Evolutionary conservation across 2,888 invertebrate genomes (phyloP).

Genomic region (Lumbricus terrestris): DNA sequence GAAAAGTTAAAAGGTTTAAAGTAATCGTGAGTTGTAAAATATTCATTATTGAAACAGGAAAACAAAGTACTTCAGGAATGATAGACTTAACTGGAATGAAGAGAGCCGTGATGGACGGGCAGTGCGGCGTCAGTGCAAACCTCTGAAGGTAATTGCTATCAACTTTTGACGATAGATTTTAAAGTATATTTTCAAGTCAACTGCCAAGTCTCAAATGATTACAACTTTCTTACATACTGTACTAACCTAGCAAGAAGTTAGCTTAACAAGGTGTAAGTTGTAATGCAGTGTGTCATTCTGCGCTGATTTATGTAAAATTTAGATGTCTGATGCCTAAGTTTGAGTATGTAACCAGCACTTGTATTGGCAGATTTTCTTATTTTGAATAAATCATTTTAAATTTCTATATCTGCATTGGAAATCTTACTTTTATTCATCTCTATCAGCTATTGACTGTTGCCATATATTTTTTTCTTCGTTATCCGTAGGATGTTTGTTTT

Average conservation of each 20-base stretch:
- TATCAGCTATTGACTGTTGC: not conserved
- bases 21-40: not conserved
- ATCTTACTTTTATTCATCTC: not conserved
- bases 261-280: no score
- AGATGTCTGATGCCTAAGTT: not conserved
- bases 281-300: no score
- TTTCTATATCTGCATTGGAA: not conserved
- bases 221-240: no score
- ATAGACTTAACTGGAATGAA: conserved; percentile 96
- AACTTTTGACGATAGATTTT: not conserved
- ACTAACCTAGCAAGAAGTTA: no score
- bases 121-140: conserved; percentile 96
- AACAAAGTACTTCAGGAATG: conserved; percentile 96
- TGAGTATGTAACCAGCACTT: not conserved
- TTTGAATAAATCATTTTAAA: not conserved
- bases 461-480: not conserved
- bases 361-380: not conserved
- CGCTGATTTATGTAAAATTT: no score
- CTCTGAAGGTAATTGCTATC: conserved; percentile 74
- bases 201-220: no score
- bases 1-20: not conserved
- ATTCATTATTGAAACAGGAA: conserved; percentile 61
- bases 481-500: not conserved
- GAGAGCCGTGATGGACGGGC: conserved; percentile 94
- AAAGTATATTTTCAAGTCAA: no score